Percentiles rank a stretch among this genome's conserved stretches.
These are phyloP conservation scores for Sciurus carolinensis DNA, from an alignment of 2,797 vertebrate genomes.

Conservation along the genomic window DNA sequence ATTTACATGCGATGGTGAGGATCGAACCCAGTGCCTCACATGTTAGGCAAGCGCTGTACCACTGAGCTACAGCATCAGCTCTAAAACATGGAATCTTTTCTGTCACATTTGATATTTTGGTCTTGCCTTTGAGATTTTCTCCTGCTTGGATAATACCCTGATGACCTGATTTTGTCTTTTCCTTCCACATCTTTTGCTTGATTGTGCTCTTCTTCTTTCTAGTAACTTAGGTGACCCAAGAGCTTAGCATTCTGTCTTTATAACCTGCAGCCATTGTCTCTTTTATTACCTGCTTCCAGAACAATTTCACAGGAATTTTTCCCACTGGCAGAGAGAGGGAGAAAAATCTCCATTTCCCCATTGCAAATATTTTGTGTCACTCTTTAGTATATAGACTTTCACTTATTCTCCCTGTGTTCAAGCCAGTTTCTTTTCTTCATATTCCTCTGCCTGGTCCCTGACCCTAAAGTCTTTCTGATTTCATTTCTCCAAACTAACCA, in stretches of 20 bases:
- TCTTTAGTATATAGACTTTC: background rate
- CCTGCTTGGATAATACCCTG: background rate
- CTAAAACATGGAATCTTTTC: background rate
- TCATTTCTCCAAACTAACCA: background rate
- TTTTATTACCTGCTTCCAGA: background rate
- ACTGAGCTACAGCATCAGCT: no score
- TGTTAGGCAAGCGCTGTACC: no score
- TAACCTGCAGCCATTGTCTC: conserved; percentile 29
- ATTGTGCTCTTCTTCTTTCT: background rate
- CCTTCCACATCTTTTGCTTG: conserved; percentile 4
- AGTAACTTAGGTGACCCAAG: background rate
- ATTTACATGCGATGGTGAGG: no score
- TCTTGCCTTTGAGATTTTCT: background rate
- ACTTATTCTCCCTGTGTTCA: background rate
- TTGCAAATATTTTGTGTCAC: background rate
- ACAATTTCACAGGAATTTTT: conserved; percentile 8
- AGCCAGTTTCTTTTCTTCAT: background rate
- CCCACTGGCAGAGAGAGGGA: background rate
- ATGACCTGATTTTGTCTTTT: background rate
- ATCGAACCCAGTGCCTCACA: no score
- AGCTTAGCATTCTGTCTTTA: background rate
- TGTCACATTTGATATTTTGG: background rate
- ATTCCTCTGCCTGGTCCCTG: background rate
- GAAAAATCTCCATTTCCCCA: background rate
- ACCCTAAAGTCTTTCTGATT: background rate